Base-by-base conservation (phyloP, 2,888 invertebrate species). In the Megamerina dolium region DNA sequence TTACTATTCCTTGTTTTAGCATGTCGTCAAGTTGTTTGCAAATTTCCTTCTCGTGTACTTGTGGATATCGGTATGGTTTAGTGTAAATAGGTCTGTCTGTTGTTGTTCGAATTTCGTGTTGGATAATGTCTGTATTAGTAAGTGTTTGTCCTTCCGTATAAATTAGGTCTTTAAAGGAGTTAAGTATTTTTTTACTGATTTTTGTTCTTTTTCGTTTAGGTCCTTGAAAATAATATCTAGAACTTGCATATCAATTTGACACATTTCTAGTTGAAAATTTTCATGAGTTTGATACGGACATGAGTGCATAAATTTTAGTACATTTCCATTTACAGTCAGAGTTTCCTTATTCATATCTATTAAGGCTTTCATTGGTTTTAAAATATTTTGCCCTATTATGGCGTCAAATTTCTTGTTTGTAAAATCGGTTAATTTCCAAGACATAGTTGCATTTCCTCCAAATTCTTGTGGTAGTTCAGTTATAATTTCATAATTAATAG, bases 101-200 rank as follows among this genome's bases (percentile, higher is more conserved):
- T 26, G 23, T 44, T 21, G 45, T 45, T 2, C 41, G 23, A 8
- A 46, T 50, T 30, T 47, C 44, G 14, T 47, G 42, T 37, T 40
- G 20, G 20, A 47, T 23, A 32, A 45, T 47, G 19, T 47, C 37
- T 10, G 43, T 43, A 35, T 43, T 34, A 2, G 36, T 37, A 12
- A 50, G 34, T 19, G 9, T 14, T 19, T 29, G 29, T 39, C 29
- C 35, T 21, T 44, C 32, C 18, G 12, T 39, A 16, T 29, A 18
- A 30, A 21, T 23, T 37, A 48, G 23, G 29, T 38, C 40, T 27
- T 44, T 32, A 32, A 49, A 10, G 6, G n/a, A n/a, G n/a, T n/a
- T n/a, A 17, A 39, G 10, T 17, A 23, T 16, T 17, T 21, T 14
- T 23, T 2, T 39, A 32, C 4, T 9, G 17, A 4, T 9, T n/a